Conservation (phyloP, 2,888 invertebrate genomes). For the Acrocyrtus sp. region DNA sequence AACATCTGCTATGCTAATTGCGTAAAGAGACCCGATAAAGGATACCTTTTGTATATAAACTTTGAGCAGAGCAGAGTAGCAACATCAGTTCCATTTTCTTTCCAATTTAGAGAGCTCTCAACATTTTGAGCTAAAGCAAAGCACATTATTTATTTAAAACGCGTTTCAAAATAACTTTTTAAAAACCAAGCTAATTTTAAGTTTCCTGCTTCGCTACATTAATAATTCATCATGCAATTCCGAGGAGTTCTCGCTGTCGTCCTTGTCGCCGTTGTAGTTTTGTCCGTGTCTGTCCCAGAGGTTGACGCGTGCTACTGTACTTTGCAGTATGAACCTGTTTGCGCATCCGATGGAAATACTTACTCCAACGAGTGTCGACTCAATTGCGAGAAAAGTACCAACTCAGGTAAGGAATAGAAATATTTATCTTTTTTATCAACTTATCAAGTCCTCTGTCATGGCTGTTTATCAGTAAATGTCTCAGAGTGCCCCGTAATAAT, state of each 20-base stretch:
- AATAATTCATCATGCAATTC: not conserved
- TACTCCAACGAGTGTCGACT: constrained; percentile 2
- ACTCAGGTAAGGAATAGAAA: not conserved
- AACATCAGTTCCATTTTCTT: too few species aligned
- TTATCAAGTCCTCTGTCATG: too few species aligned
- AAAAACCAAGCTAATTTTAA: not conserved
- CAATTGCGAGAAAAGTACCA: not conserved
- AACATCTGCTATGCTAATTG: too few species aligned
- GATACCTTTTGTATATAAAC: too few species aligned
- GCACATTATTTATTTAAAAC: not conserved
- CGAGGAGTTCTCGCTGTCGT: too few species aligned
- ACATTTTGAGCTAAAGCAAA: not conserved
- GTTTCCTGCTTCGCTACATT: not conserved
- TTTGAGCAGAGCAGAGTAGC: too few species aligned
- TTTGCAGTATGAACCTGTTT: not conserved
- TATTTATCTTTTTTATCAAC: too few species aligned
- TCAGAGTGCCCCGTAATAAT: too few species aligned
- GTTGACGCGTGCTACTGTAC: not conserved
- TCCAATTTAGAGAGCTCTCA: too few species aligned
- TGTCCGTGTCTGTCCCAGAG: not conserved
- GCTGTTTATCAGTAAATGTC: too few species aligned
- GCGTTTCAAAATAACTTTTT: not conserved
- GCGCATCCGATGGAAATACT: constrained; percentile 1
- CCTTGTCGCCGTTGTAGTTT: too few species aligned
- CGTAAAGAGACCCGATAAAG: too few species aligned